phyloP scores from a whole-genome alignment of 37 sponge, comb jelly and placozoan genomes.

The Beroe forskalii region DNA sequence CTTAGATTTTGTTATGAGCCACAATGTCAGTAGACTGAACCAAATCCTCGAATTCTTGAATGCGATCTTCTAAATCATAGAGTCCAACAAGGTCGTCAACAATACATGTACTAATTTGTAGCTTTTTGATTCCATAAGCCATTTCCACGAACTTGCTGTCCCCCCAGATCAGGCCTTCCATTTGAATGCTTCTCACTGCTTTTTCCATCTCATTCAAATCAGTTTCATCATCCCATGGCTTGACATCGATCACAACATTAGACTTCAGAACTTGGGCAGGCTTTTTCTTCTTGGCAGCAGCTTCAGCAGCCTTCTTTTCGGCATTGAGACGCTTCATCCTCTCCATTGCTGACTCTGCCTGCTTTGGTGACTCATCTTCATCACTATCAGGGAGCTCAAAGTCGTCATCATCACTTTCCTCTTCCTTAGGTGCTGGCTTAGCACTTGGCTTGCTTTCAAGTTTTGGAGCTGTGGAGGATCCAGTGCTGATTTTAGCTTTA shows the following conservation, averaged over 20 bases:
- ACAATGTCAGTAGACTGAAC: slow-evolving; percentile 66
- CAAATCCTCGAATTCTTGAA: slow-evolving; percentile 32
- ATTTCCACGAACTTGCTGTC: slow-evolving; percentile 54
- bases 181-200: slow-evolving; percentile 41
- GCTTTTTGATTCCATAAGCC: slow-evolving; percentile 65
- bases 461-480: background rate
- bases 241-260: slow-evolving; percentile 64
- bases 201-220: slow-evolving; percentile 64
- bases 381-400: slow-evolving; percentile 63
- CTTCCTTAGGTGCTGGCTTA: slow-evolving; percentile 20
- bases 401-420: slow-evolving; percentile 66
- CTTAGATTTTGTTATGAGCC: slow-evolving; percentile 67
- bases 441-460: background rate
- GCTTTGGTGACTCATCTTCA: slow-evolving; percentile 52
- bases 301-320: slow-evolving; percentile 44
- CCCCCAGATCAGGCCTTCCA: slow-evolving; percentile 67
- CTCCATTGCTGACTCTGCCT: slow-evolving; percentile 32
- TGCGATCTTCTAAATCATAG: slow-evolving; percentile 45
- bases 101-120: slow-evolving; percentile 65
- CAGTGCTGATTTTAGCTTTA: background rate
- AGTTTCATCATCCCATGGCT: slow-evolving; percentile 69
- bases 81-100: slow-evolving; percentile 55
- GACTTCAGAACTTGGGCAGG: slow-evolving; percentile 27
- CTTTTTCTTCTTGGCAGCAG: slow-evolving; percentile 37
- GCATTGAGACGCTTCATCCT: slow-evolving; percentile 52